These are phyloP conservation scores for Tympanuchus pallidicinctus DNA, from an alignment of 2,113 vertebrate genomes.

Conservation along the genomic window DNA sequence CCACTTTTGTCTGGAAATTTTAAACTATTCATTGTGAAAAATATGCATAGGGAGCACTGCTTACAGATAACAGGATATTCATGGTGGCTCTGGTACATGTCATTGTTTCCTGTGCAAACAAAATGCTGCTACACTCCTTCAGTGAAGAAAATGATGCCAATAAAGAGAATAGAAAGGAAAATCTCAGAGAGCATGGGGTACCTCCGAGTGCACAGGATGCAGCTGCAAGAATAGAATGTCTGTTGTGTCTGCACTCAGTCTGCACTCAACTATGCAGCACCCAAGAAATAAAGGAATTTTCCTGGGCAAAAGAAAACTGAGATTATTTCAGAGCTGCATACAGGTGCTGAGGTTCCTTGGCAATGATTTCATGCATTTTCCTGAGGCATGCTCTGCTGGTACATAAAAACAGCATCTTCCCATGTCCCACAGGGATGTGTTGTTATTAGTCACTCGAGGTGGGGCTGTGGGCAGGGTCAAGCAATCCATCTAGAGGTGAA, in stretches of 20 bases:
- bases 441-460: conserved; percentile 21
- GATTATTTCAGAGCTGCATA: conserved; percentile 11
- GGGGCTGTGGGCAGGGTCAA: conserved; percentile 60
- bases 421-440: not conserved
- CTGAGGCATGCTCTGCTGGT: conserved; percentile 15
- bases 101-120: not conserved
- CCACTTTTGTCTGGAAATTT: not conserved
- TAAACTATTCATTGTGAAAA: not conserved
- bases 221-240: conserved; percentile 23
- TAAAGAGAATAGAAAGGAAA: conserved; percentile 17
- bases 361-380: conserved; percentile 31
- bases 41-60: not conserved
- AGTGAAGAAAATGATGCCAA: not conserved
- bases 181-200: not conserved
- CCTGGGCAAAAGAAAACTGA: not conserved
- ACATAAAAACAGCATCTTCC: conserved; percentile 2
- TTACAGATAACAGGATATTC: not conserved
- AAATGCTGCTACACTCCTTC: not conserved
- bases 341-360: conserved; percentile 25
- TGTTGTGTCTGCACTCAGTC: not conserved
- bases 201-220: not conserved
- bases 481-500: conserved; percentile 56
- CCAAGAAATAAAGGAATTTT: conserved; percentile 34
- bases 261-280: not conserved
- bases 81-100: not conserved